Evolutionary conservation across 2,113 vertebrate species (phyloP).

Genomic region (Hipposideros armiger): DNA sequence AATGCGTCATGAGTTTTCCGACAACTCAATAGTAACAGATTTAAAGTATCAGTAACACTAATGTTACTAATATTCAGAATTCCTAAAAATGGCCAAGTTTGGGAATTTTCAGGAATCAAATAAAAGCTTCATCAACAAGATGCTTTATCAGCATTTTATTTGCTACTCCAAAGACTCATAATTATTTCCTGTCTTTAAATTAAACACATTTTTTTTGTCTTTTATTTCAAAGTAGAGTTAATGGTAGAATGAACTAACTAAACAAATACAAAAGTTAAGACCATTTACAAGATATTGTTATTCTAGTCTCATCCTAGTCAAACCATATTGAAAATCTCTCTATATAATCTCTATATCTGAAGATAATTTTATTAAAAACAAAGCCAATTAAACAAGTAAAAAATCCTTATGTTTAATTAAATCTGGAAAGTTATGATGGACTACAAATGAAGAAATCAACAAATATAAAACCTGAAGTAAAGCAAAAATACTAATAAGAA

Average conservation of each 20-base stretch:
- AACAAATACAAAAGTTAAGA: not conserved
- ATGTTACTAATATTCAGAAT: constrained; percentile 33
- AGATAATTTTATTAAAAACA: not conserved
- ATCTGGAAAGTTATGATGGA: constrained; percentile 45
- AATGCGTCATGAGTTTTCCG: no score
- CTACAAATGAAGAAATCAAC: constrained; percentile 57
- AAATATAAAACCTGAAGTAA: constrained; percentile 56
- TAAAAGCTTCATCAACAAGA: constrained; percentile 37
- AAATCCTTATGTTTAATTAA: constrained; percentile 57
- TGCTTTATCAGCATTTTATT: constrained; percentile 50
- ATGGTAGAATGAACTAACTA: not conserved
- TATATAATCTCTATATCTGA: no score
- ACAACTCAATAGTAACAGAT: not conserved
- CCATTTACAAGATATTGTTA: constrained; percentile 27
- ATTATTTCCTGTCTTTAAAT: constrained; percentile 56
- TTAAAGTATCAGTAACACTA: not conserved
- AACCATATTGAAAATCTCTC: constrained; percentile 26
- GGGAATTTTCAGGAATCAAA: constrained; percentile 32
- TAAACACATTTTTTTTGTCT: constrained; percentile 46
- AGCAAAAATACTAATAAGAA: constrained; percentile 55
- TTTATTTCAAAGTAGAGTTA: constrained; percentile 57
- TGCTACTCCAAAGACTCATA: constrained; percentile 32
- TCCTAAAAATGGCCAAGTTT: not conserved
- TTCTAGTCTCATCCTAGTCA: constrained; percentile 20
- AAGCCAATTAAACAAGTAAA: not conserved